These are phyloP conservation scores for Gobio occitaniae DNA, from an alignment of 2,797 vertebrate genomes.

Conservation along the genomic window DNA sequence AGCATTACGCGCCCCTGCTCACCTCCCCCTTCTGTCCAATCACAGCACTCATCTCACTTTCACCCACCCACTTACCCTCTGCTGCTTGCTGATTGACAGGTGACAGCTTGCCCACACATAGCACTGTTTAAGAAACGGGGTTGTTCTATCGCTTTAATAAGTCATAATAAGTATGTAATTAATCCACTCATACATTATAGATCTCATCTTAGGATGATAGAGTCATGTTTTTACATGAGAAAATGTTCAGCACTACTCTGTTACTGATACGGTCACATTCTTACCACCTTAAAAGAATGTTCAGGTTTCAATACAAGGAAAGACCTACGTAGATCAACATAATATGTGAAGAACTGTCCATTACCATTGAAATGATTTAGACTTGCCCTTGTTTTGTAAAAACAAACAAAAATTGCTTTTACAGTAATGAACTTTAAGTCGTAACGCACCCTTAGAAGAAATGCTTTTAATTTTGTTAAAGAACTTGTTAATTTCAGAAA, in stretches of 20 bases:
- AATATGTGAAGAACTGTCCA: not conserved
- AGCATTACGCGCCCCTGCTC: not conserved
- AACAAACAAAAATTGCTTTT: not conserved
- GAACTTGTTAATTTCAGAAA: not conserved
- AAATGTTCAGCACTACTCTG: not conserved
- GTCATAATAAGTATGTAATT: not conserved
- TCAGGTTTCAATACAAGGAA: not conserved
- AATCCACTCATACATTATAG: not conserved
- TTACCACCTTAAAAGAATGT: not conserved
- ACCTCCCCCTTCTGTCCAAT: constrained; percentile 4
- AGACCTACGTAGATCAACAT: not conserved
- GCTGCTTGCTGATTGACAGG: constrained; percentile 18
- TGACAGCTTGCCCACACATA: constrained; percentile 30
- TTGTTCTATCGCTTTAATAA: constrained; percentile 1
- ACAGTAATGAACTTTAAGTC: not conserved
- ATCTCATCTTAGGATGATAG: not conserved
- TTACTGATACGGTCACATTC: not conserved
- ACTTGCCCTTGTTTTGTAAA: not conserved
- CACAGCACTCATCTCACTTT: constrained; percentile 2
- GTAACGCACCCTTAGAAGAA: not conserved
- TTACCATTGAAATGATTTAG: not conserved
- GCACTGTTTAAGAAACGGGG: constrained; percentile 5
- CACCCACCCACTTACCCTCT: constrained; percentile 9
- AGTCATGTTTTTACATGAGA: not conserved
- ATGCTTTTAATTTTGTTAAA: not conserved